A percentile compares a stretch with the other conserved stretches of the same genome.
Evolutionary conservation across 2,888 invertebrate genomes (phyloP).

Genomic region (Clostera curtula): DNA sequence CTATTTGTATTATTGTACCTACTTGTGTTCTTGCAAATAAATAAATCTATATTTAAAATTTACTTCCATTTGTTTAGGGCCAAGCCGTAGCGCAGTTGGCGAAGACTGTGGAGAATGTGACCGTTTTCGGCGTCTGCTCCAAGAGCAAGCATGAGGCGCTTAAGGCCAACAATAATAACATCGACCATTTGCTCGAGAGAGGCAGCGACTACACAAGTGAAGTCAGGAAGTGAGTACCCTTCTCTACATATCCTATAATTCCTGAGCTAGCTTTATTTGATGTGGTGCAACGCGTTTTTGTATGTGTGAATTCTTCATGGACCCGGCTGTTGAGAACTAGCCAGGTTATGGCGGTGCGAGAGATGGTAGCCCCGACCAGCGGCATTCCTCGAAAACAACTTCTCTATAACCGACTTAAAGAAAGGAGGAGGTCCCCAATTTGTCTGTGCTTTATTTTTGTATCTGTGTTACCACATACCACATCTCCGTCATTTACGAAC

Average conservation of each 20-base stretch:
- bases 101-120: slow-evolving; percentile 86
- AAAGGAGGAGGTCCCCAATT: no score
- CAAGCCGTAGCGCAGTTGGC: slow-evolving; percentile 89
- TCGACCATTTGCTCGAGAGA: slow-evolving; percentile 87
- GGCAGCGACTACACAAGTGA: slow-evolving; percentile 88
- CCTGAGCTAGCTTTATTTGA: slow-evolving; percentile 2
- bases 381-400: no score
- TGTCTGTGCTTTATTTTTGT: no score
- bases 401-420: no score
- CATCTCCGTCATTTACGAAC: no score
- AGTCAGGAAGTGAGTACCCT: slow-evolving; percentile 83
- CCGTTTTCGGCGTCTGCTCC: slow-evolving; percentile 89
- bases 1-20: neutral
- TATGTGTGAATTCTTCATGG: no score
- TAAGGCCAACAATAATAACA: slow-evolving; percentile 78
- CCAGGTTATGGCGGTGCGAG: no score
- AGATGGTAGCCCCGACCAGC: no score
- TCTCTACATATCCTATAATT: neutral
- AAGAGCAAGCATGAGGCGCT: slow-evolving; percentile 90
- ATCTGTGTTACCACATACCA: no score
- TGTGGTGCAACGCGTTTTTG: no score
- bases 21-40: neutral
- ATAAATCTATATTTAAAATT: no score
- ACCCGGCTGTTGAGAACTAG: no score
- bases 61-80: slow-evolving; percentile 70